A percentile compares a stretch with the other conserved stretches of the same genome.
phyloP scores from a whole-genome alignment of 2,797 vertebrate genomes.

The Amblyraja radiata region DNA sequence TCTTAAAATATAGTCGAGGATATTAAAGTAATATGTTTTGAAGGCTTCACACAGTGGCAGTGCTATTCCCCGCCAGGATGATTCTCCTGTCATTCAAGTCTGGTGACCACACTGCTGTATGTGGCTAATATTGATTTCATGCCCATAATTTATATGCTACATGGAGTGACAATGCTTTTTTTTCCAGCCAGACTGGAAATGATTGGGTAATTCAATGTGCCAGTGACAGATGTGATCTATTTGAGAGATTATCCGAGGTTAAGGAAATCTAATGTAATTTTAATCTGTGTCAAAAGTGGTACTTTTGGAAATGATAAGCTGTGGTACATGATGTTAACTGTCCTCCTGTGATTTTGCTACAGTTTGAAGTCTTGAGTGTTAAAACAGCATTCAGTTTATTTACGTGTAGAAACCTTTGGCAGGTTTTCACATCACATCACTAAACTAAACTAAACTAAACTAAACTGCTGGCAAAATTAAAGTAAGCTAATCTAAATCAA shows the following conservation, averaged over 20 bases:
- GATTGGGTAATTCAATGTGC: neutral
- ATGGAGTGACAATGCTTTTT: too few relatives aligned
- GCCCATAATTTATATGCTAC: too few relatives aligned
- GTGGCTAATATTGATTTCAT: too few relatives aligned
- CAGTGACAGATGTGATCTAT: neutral
- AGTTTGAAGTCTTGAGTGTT: neutral
- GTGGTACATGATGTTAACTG: neutral
- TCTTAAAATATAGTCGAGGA: neutral
- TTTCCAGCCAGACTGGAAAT: too few relatives aligned
- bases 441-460: too few relatives aligned
- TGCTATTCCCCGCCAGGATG: too few relatives aligned
- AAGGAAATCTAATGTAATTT: conserved; percentile 9
- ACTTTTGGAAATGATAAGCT: neutral
- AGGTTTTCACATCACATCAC: neutral
- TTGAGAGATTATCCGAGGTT: neutral
- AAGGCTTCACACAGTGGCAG: neutral
- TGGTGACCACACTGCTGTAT: too few relatives aligned
- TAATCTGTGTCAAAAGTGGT: neutral
- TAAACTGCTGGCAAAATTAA: too few relatives aligned
- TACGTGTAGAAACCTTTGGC: neutral
- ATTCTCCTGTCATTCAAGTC: too few relatives aligned
- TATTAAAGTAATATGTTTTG: neutral
- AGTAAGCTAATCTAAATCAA: too few relatives aligned
- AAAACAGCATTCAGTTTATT: neutral
- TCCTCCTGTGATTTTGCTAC: neutral